A percentile compares a stretch with the other conserved stretches of the same genome.
These are phyloP conservation scores for Tipula helvola DNA, from an alignment of 2,888 invertebrate genomes.

Conservation along the genomic window DNA sequence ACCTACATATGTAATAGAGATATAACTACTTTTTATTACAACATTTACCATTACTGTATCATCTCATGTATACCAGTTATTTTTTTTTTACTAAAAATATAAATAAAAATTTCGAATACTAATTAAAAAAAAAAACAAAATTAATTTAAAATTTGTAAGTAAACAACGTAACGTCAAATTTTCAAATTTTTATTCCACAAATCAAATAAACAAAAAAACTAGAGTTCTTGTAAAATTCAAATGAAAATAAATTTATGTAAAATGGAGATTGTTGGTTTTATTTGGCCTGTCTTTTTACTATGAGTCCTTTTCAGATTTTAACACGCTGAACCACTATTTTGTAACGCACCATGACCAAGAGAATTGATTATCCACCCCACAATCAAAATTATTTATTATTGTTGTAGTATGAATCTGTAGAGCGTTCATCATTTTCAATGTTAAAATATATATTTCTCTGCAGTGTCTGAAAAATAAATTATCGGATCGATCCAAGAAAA, in stretches of 20 bases:
- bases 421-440: too few relatives aligned
- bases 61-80: not conserved
- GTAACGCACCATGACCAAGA: too few relatives aligned
- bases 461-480: too few relatives aligned
- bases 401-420: too few relatives aligned
- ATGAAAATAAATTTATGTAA: not conserved
- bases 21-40: not conserved
- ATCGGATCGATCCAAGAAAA: too few relatives aligned
- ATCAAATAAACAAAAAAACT: not conserved
- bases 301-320: too few relatives aligned
- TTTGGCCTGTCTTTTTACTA: not conserved
- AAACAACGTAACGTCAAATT: not conserved
- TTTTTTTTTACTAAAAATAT: not conserved
- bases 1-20: not conserved
- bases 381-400: too few relatives aligned
- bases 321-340: too few relatives aligned
- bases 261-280: not conserved
- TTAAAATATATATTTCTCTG: too few relatives aligned
- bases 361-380: too few relatives aligned
- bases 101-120: not conserved
- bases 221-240: not conserved
- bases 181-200: not conserved
- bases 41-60: not conserved
- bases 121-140: not conserved
- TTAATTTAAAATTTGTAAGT: not conserved